Evolutionary conservation across 2,888 invertebrate species (phyloP), one percentile per base, ranked within the genome.

Genomic region (Microctonus brassicae): DNA sequence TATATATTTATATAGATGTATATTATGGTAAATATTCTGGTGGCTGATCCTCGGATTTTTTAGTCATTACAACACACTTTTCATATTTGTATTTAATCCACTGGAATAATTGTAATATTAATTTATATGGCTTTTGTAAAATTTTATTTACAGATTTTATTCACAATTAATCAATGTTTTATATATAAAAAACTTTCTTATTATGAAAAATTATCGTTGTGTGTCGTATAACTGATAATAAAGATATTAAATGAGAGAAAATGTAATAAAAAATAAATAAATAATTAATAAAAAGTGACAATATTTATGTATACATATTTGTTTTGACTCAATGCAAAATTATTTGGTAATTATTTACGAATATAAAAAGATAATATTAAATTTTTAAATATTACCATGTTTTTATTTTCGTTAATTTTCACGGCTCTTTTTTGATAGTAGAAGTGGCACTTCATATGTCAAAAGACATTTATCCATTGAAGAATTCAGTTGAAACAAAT

Each of bases 311-410:
- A 53, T 9, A 24, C 9, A 26, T 17, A 47, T 47, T 17, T 47
- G 17, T 17, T 47, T 47, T 20, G 47, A 17, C 7, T 47, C 47
- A 17, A n/a, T 47, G 47, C 17, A 47, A 47, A 47, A 47, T 47
- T 20, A 55, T 20, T 24, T 13, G 55, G 26, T 26, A 55, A 11
- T 26, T 13, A 26, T 55, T 55, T 11, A 26, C 26, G 55, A 5
- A 55, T 7, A 26, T 29, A 22, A 55, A 55, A 26, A 55, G 29
- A 26, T 26, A 26, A 17, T 47, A 20, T n/a, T 47, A 39, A 73
- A 63, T 57, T 63, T 39, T 39, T 57, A 69, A 42, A 55, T 69
- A 57, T 57, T 53, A 67, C 29, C 29, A 64, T 67, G n/a, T 17
- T 47, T 47, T 47, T 17, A 17, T 17, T 17, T 47, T 6, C 6